Percentiles rank a stretch among this genome's conserved stretches.
Evolutionary conservation across 2,797 vertebrate species (phyloP).

Genomic region (Acrossocheilus fasciatus): DNA sequence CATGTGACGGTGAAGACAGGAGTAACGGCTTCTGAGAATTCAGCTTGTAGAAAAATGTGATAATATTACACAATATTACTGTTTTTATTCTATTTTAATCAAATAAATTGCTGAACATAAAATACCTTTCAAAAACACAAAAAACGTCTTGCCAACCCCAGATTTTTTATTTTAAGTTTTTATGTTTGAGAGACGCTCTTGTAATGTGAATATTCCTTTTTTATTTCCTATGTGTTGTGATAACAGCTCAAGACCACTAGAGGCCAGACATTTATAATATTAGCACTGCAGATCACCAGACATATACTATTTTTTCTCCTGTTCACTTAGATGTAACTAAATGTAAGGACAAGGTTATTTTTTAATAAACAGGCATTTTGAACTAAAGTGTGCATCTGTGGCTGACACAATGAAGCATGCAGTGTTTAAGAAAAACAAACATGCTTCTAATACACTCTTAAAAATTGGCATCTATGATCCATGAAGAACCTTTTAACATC

Average conservation of each 20-base stretch:
- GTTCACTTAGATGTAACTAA: background rate
- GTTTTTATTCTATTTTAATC: background rate
- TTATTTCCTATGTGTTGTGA: background rate
- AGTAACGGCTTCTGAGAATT: background rate
- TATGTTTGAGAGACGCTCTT: background rate
- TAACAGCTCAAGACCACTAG: constrained; percentile 9
- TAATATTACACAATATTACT: no score
- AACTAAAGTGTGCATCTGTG: background rate
- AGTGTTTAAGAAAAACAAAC: background rate
- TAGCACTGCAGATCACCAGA: background rate
- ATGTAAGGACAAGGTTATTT: background rate
- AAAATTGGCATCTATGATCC: background rate
- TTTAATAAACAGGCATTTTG: background rate
- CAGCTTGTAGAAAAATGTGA: no score
- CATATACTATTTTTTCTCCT: background rate
- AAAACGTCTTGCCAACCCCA: background rate
- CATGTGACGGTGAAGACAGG: background rate
- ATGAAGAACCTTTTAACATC: background rate
- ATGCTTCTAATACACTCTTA: background rate
- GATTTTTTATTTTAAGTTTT: background rate
- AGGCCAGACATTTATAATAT: constrained; percentile 9
- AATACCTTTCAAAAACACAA: background rate
- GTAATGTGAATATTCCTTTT: background rate
- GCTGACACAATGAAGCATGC: background rate
- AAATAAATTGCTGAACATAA: background rate